These are phyloP conservation scores for Masticophis lateralis DNA, from an alignment of 2,797 vertebrate genomes.

Conservation along the genomic window DNA sequence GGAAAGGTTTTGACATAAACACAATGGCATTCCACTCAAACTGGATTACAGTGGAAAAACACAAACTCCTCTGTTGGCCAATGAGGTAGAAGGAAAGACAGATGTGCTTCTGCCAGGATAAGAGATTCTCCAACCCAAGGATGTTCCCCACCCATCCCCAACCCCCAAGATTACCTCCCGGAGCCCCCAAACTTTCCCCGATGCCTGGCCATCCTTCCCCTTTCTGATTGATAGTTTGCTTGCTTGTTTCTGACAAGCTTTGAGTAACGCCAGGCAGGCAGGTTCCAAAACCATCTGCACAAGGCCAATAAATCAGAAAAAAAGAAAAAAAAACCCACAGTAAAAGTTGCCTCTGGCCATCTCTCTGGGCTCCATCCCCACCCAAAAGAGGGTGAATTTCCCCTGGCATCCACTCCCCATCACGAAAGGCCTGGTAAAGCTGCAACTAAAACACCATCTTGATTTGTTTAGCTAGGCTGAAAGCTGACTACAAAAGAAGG, in stretches of 20 bases:
- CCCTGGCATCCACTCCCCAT: slow-evolving; percentile 32
- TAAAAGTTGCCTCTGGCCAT: background rate
- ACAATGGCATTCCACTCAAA: background rate
- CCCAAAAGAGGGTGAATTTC: slow-evolving; percentile 31
- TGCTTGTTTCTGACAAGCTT: background rate
- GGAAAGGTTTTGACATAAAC: background rate
- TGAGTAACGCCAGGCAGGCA: slow-evolving; percentile 11
- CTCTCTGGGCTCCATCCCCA: slow-evolving; percentile 33
- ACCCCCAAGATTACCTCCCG: background rate
- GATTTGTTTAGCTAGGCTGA: slow-evolving; percentile 48
- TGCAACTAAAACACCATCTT: background rate
- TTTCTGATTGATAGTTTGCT: background rate
- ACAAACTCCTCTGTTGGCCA: background rate
- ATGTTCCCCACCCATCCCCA: background rate
- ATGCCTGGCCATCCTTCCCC: background rate
- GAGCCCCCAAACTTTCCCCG: background rate
- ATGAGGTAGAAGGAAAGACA: background rate
- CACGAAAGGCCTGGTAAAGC: background rate
- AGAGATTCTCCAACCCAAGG: background rate
- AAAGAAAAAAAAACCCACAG: background rate
- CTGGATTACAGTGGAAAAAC: background rate
- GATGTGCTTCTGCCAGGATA: background rate
- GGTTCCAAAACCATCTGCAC: background rate
- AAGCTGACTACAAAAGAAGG: slow-evolving; percentile 43
- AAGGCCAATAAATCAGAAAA: background rate